Conservation (phyloP, 2,888 invertebrate genomes). For the Habroteleia sp. region DNA sequence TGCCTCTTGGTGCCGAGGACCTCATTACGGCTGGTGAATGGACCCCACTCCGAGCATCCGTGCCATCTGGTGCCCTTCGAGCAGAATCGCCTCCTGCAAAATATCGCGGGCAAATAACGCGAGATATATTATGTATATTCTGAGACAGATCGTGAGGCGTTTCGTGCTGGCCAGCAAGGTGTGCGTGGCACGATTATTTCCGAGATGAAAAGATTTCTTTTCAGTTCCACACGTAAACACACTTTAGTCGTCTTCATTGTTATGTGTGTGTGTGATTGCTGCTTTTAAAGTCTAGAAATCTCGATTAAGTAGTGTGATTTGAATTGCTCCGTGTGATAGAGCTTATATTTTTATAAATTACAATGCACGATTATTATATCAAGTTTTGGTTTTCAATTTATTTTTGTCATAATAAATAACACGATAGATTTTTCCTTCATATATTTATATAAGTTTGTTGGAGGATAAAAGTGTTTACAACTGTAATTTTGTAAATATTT, state of each 20-base stretch:
- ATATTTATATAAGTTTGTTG: no score
- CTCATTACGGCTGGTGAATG: slow-evolving; percentile 79
- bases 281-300: not conserved
- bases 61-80: slow-evolving; percentile 43
- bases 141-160: not conserved
- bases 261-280: no score
- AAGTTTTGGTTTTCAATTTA: no score
- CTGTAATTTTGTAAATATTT: no score
- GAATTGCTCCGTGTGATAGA: no score
- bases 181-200: slow-evolving; percentile 9
- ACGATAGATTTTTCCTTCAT: no score
- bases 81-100: slow-evolving; percentile 32
- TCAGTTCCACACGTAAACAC: not conserved
- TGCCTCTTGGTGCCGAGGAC: slow-evolving; percentile 77
- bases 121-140: slow-evolving; percentile 17
- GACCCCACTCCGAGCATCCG: slow-evolving; percentile 67
- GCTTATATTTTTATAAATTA: no score
- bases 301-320: no score
- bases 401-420: no score
- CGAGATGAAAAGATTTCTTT: slow-evolving; percentile 19
- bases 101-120: slow-evolving; percentile 34
- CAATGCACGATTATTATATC: no score
- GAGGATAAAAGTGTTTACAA: no score
- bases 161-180: slow-evolving; percentile 2
- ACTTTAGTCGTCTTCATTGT: no score